These are phyloP conservation scores for Ailurus styani DNA, from an alignment of 2,113 vertebrate genomes.

Conservation along the genomic window DNA sequence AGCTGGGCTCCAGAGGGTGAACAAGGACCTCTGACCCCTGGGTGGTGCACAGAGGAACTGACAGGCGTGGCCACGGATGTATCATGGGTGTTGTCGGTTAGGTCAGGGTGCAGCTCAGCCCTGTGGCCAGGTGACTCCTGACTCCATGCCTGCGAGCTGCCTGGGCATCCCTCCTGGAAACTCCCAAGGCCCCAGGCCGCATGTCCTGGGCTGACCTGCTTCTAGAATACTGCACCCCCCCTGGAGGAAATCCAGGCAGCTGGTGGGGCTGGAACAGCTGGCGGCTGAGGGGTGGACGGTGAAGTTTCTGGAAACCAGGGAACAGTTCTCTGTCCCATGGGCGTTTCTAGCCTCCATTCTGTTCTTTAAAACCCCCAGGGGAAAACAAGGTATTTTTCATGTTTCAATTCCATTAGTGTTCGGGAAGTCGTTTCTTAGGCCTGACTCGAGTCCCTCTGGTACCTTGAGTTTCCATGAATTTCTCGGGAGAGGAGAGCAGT, in stretches of 20 bases:
- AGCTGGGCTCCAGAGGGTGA: neutral
- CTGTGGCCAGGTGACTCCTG: neutral
- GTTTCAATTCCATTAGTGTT: neutral
- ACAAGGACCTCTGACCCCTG: neutral
- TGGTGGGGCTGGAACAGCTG: slow-evolving; percentile 34
- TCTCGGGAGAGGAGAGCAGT: neutral
- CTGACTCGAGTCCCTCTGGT: neutral
- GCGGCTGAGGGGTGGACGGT: neutral
- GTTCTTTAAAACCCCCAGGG: neutral
- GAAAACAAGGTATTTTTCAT: neutral
- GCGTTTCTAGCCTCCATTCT: neutral
- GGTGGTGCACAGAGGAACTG: neutral
- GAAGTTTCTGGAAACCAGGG: neutral
- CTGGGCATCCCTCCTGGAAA: slow-evolving; percentile 34
- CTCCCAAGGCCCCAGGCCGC: neutral
- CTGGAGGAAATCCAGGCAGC: slow-evolving; percentile 53
- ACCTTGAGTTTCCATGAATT: neutral
- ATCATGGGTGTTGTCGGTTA: rapidly evolving
- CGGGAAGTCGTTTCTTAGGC: slow-evolving; percentile 3
- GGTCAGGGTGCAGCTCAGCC: neutral
- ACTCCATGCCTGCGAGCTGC: neutral
- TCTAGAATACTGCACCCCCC: neutral
- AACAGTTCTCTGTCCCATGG: neutral
- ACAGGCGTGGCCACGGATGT: neutral
- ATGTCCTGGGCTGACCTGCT: slow-evolving; percentile 64